Evolutionary conservation across 1,140 invertebrate species (phyloP).

Genomic region (Drosophila watanabei): DNA sequence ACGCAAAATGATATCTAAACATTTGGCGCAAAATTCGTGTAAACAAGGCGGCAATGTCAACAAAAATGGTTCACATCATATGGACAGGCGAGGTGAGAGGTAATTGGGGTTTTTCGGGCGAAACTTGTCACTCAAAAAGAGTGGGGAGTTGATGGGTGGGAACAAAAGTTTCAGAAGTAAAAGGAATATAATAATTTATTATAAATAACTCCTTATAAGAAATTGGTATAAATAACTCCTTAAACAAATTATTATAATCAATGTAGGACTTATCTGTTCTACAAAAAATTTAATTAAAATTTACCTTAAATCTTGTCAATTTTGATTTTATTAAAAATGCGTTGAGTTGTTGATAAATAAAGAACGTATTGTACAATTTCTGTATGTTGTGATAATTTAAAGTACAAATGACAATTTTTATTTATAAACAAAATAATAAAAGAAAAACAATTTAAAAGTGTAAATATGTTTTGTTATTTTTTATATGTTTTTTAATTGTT

Average conservation of each 20-base stretch:
- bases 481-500: no score
- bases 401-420: no score
- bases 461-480: no score
- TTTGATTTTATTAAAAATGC: no score
- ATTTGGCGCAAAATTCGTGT: constrained; percentile 48
- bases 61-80: constrained; percentile 63
- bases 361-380: no score
- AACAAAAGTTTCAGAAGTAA: not conserved
- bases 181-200: no score
- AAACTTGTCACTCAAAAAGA: constrained; percentile 41
- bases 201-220: no score
- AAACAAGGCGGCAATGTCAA: constrained; percentile 72
- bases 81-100: constrained; percentile 31
- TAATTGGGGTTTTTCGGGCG: constrained; percentile 15
- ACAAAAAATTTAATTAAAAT: not conserved
- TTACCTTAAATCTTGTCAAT: no score
- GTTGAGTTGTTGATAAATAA: not conserved
- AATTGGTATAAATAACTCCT: no score
- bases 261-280: not conserved
- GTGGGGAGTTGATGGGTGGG: constrained; percentile 12
- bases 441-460: no score
- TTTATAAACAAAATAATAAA: no score
- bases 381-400: no score
- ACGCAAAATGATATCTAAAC: constrained; percentile 72
- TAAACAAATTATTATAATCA: not conserved